A percentile compares a stretch with the other conserved stretches of the same genome.
Conservation (phyloP, 1,140 invertebrate genomes). For the Drosophila miranda region DNA sequence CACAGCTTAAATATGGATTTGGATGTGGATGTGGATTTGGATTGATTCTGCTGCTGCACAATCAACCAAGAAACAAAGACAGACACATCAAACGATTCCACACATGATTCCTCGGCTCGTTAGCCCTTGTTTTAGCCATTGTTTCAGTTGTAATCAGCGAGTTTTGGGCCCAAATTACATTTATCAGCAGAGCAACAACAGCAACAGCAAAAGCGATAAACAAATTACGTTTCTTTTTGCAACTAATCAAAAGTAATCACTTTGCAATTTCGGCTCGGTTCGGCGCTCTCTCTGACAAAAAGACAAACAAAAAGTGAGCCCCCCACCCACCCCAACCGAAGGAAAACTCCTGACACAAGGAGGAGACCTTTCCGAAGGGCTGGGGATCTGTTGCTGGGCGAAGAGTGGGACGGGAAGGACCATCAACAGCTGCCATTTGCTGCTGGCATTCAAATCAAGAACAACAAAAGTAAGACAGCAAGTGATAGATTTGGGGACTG, state of each 20-base stretch:
- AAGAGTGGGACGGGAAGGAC: conserved; percentile 1
- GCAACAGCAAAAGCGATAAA: conserved; percentile 55
- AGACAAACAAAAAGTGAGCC: conserved; percentile 73
- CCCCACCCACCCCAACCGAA: background rate
- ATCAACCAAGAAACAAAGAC: conserved; percentile 2
- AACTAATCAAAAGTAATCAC: conserved; percentile 81
- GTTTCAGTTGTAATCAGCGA: conserved; percentile 66
- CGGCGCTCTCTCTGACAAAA: conserved; percentile 43
- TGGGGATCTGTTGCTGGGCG: background rate
- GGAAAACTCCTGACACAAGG: conserved; percentile 58
- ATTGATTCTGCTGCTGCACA: background rate
- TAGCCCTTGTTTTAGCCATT: conserved; percentile 36
- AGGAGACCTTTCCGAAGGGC: conserved; percentile 15
- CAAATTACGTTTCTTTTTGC: conserved; percentile 79
- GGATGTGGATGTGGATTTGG: too few relatives aligned
- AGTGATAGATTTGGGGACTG: too few relatives aligned
- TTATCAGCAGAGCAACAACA: conserved; percentile 49
- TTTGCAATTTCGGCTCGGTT: conserved; percentile 64
- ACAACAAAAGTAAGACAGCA: conserved; percentile 24
- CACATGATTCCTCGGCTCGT: conserved; percentile 32
- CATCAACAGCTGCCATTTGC: conserved; percentile 67
- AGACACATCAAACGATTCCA: conserved; percentile 27
- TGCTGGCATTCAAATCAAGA: conserved; percentile 55
- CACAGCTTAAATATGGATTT: too few relatives aligned
- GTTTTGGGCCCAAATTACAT: conserved; percentile 61